Evolutionary conservation across 2,113 vertebrate genomes (phyloP).

Genomic region (Lophius piscatorius): DNA sequence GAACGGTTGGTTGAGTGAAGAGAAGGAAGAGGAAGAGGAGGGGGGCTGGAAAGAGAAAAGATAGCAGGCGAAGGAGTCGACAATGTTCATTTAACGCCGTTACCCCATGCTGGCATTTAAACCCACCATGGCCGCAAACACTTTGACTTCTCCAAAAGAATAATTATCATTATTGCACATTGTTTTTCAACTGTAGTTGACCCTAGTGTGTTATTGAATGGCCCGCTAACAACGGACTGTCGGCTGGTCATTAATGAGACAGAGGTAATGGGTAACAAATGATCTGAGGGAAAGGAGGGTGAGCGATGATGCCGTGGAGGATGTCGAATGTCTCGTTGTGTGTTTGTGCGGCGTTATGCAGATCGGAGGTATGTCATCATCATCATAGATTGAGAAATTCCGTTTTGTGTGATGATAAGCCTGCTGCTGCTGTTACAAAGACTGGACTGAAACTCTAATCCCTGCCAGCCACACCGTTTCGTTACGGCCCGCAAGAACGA

Average conservation of each 20-base stretch:
- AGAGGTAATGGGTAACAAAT: slow-evolving; percentile 20
- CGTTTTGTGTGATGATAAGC: background rate
- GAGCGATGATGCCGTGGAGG: background rate
- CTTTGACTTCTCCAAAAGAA: slow-evolving; percentile 49
- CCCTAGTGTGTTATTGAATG: slow-evolving; percentile 50
- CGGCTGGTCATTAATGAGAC: slow-evolving; percentile 44
- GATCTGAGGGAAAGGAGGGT: background rate
- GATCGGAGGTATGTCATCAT: background rate
- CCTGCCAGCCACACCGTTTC: too few species aligned
- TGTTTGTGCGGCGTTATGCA: too few species aligned
- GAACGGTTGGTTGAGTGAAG: slow-evolving; percentile 15
- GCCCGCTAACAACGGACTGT: slow-evolving; percentile 33
- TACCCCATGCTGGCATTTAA: slow-evolving; percentile 49
- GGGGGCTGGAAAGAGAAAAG: too few species aligned
- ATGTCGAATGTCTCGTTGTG: background rate
- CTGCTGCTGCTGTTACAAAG: background rate
- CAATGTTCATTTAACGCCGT: slow-evolving; percentile 44
- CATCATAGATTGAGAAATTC: background rate
- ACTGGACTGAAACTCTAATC: background rate
- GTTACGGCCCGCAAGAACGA: background rate
- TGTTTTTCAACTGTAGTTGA: slow-evolving; percentile 52
- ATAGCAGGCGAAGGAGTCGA: slow-evolving; percentile 26
- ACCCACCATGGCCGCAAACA: slow-evolving; percentile 22
- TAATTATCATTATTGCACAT: slow-evolving; percentile 44
- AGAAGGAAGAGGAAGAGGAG: background rate